Evolutionary conservation across 2,113 vertebrate genomes (phyloP), one percentile per base, ranked within the genome.

Genomic region (Galemys pyrenaicus): DNA sequence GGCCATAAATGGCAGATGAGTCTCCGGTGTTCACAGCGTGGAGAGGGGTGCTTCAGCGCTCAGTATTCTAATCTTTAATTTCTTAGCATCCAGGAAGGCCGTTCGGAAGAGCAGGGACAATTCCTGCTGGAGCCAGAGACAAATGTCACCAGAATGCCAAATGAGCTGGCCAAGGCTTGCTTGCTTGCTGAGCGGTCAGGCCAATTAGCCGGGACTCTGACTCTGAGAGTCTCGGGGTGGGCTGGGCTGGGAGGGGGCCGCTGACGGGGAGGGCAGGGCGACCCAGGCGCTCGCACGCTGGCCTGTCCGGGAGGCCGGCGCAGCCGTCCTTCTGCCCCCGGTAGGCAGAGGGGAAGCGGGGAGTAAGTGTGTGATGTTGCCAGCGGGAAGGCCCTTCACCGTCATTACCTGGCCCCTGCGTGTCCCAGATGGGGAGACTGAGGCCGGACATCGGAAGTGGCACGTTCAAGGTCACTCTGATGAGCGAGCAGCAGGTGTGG

Each of bases 401-500:
- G 51, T 37, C 54, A 15, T 60, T 60, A 74, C 74, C 58, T 32
- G 56, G 39, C 8, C 17, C 62, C 92, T 16, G 13, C 4, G 28
- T 77, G 87, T 68, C 16, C 16, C 56, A 82, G 44, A 46, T 0
- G 19, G 62, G 82, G 35, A 80, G 44, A 77, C 71, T 37, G 70
- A 95, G 91, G 86, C 58, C 70, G 65, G 71, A 26, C 46, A 9
- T 49, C 51, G 64, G 58, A 12, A 91, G 71, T 13, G 84, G 28
- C 49, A 22, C 0, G 41, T 62, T 96, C 89, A 96, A 96, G 95
- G 97, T 96, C 92, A 93, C 28, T 3, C 6, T 46, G 41, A 37
- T 64, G 17, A 80, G 20, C 39, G 51, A 94, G 79, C 83, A 65
- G 93, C 6, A 0, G 84, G 49, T 56, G 41, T 3, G 67, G 26